Evolutionary conservation across 2,797 vertebrate species (phyloP).

Genomic region (Urophycis tenuis): DNA sequence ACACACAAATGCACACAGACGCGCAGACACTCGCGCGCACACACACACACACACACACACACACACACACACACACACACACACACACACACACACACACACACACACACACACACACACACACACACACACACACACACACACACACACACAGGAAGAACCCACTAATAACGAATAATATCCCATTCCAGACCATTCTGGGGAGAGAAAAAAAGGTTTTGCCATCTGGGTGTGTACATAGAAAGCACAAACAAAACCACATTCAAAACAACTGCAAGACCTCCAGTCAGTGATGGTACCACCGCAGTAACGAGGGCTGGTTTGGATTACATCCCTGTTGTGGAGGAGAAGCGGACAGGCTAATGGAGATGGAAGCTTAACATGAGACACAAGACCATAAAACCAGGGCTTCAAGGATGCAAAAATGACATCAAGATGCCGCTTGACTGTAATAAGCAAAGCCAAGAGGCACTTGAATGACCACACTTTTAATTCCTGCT

Average conservation of each 20-base stretch:
- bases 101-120: neutral
- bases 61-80: neutral
- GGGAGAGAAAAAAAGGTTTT: neutral
- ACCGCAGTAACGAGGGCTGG: neutral
- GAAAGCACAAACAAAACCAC: neutral
- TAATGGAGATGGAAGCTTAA: neutral
- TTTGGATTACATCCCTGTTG: constrained; percentile 1
- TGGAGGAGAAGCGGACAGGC: neutral
- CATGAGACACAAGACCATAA: neutral
- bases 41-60: constrained; percentile 1
- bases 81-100: neutral
- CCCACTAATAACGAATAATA: neutral
- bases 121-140: constrained; percentile 1
- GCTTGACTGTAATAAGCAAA: neutral
- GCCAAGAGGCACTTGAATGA: neutral
- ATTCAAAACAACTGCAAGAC: neutral
- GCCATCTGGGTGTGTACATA: neutral
- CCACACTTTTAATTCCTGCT: neutral
- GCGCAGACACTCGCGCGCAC: neutral
- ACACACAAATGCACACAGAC: neutral
- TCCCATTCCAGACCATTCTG: neutral
- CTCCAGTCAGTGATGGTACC: neutral
- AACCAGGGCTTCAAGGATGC: neutral
- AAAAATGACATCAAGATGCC: neutral
- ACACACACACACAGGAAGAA: neutral